Conservation (phyloP, 2,113 vertebrate species). For the Eptatretus burgeri region DNA sequence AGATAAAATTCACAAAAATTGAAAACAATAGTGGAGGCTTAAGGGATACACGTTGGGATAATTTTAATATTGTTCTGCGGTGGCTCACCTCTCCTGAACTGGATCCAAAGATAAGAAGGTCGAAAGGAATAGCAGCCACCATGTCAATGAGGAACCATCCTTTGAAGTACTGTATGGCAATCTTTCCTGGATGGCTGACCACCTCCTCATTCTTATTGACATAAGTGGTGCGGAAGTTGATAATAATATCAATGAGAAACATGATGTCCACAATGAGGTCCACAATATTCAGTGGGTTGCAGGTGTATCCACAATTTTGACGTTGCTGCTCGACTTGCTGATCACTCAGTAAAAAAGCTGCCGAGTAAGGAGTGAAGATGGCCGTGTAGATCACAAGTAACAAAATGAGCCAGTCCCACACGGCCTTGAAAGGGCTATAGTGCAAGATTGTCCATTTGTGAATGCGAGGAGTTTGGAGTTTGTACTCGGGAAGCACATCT, state of each 20-base stretch:
- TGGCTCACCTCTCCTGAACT: slow-evolving; percentile 58
- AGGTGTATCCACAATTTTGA: slow-evolving; percentile 49
- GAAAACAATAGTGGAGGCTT: background rate
- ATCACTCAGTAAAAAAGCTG: slow-evolving; percentile 74
- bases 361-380: slow-evolving; percentile 75
- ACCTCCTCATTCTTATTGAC: slow-evolving; percentile 90
- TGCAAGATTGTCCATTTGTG: slow-evolving; percentile 88
- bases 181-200: slow-evolving; percentile 66
- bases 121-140: slow-evolving; percentile 82
- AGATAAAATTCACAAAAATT: background rate
- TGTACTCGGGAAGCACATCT: slow-evolving; percentile 78
- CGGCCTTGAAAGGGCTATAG: slow-evolving; percentile 91
- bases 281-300: slow-evolving; percentile 67
- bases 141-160: slow-evolving; percentile 99
- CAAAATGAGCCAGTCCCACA: slow-evolving; percentile 96
- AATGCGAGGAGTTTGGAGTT: slow-evolving; percentile 69
- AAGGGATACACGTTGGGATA: background rate
- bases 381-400: slow-evolving; percentile 93
- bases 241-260: slow-evolving; percentile 89
- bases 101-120: slow-evolving; percentile 72
- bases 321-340: slow-evolving; percentile 38
- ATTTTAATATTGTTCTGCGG: too few species aligned
- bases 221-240: slow-evolving; percentile 97
- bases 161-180: slow-evolving; percentile 89
- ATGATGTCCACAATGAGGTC: slow-evolving; percentile 97